Percentiles rank a stretch among this genome's conserved stretches.
Conservation (phyloP, 2,113 vertebrate genomes). For the Uria aalge region DNA sequence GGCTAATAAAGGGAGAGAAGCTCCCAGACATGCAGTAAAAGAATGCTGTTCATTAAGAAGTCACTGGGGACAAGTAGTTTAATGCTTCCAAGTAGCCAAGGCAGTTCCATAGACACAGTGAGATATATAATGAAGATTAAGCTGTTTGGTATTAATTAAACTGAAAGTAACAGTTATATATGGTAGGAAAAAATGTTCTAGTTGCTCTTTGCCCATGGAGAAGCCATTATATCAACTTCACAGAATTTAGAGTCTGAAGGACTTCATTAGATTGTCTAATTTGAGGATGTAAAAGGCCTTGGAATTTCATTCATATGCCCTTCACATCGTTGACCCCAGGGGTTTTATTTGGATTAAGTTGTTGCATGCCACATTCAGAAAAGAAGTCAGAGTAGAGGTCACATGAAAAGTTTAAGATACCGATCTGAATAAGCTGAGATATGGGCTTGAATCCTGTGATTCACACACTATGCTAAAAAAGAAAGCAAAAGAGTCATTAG, state of each 20-base stretch:
- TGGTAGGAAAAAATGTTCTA: background rate
- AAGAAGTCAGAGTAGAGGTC: background rate
- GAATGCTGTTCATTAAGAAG: constrained; percentile 24
- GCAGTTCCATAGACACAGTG: background rate
- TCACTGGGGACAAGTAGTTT: background rate
- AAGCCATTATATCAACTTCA: background rate
- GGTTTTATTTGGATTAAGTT: background rate
- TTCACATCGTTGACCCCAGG: background rate
- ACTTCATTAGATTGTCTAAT: background rate
- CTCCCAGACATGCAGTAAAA: background rate
- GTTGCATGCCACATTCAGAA: background rate
- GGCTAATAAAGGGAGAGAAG: background rate
- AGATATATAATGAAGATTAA: constrained; percentile 23
- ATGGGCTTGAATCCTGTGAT: background rate
- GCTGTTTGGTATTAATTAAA: background rate
- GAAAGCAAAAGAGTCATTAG: background rate
- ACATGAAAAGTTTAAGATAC: background rate
- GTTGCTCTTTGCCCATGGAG: background rate
- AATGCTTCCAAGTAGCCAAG: background rate
- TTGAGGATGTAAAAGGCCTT: background rate
- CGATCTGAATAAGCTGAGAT: background rate
- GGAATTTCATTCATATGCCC: background rate
- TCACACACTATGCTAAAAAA: background rate
- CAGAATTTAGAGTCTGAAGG: background rate
- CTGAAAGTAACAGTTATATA: background rate